Evolutionary conservation across 1,140 invertebrate species (phyloP).

Genomic region (Zaprionus inermis): DNA sequence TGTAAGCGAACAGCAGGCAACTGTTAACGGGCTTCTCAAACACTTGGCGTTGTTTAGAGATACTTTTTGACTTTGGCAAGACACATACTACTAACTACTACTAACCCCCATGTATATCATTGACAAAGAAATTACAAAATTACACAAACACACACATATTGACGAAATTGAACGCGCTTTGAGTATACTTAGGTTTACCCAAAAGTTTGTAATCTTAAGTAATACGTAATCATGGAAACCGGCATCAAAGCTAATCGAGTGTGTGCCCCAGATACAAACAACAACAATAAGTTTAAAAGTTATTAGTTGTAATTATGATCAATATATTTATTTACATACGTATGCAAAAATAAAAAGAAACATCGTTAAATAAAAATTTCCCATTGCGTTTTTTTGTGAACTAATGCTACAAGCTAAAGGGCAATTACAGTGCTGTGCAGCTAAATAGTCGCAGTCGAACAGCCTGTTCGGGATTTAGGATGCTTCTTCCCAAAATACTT

Average conservation of each 20-base stretch:
- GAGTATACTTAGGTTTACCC: slow-evolving; percentile 42
- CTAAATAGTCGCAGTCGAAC: not conserved
- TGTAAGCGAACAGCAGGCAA: slow-evolving; percentile 34
- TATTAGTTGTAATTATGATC: slow-evolving; percentile 76
- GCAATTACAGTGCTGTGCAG: not conserved
- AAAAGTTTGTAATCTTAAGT: slow-evolving; percentile 9
- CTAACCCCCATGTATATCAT: slow-evolving; percentile 45
- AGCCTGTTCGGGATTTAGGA: not conserved
- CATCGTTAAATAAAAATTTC: slow-evolving; percentile 62
- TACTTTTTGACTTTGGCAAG: slow-evolving; percentile 14
- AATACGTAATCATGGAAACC: slow-evolving; percentile 42
- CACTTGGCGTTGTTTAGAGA: too few relatives aligned
- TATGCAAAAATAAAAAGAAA: slow-evolving; percentile 79
- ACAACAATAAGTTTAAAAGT: slow-evolving; percentile 60
- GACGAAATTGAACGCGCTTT: slow-evolving; percentile 49
- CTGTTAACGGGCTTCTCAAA: slow-evolving; percentile 32
- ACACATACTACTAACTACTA: slow-evolving; percentile 1
- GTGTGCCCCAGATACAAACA: slow-evolving; percentile 28
- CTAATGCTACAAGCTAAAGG: not conserved
- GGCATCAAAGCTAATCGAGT: slow-evolving; percentile 43
- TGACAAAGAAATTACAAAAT: slow-evolving; percentile 26
- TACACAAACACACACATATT: slow-evolving; percentile 43
- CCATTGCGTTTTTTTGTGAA: not conserved
- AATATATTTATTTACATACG: slow-evolving; percentile 80
- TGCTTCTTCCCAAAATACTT: not conserved